A percentile compares a stretch with the other conserved stretches of the same genome.
Evolutionary conservation across 2,888 invertebrate genomes (phyloP).

Genomic region (Polia nebulosa): DNA sequence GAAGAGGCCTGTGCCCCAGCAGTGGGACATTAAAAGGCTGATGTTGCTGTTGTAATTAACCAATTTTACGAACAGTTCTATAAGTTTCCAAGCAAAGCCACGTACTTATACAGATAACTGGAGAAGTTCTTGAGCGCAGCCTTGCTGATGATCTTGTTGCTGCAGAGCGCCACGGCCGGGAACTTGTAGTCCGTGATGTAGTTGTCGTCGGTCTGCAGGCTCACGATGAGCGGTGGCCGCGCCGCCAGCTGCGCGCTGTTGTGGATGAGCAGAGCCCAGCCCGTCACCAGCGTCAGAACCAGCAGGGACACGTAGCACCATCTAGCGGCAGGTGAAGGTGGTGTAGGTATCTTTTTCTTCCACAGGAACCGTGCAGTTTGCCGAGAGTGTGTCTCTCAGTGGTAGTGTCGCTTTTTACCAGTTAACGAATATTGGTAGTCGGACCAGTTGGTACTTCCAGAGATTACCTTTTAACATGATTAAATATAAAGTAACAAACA

Average conservation of each 20-base stretch:
- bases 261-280: slow-evolving; percentile 5
- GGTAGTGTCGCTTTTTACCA: too few species aligned
- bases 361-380: too few species aligned
- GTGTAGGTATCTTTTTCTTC: not conserved
- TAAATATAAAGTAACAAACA: too few species aligned
- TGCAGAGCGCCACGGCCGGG: slow-evolving; percentile 92
- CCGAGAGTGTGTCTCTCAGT: too few species aligned
- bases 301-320: slow-evolving; percentile 22
- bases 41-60: too few species aligned
- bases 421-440: too few species aligned
- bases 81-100: not conserved
- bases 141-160: slow-evolving; percentile 57
- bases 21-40: too few species aligned
- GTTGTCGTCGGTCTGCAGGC: slow-evolving; percentile 28
- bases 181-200: slow-evolving; percentile 88
- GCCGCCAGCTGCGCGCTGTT: not conserved
- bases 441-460: too few species aligned
- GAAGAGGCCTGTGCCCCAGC: too few species aligned
- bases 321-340: slow-evolving; percentile 15
- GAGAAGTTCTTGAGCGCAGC: slow-evolving; percentile 42
- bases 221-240: slow-evolving; percentile 50
- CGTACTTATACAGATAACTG: slow-evolving; percentile 43
- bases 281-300: slow-evolving; percentile 22
- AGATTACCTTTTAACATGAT: too few species aligned
- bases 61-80: not conserved